Evolutionary conservation across 2,888 invertebrate genomes (phyloP), one percentile per base, ranked within the genome.

Genomic region (Volucella inanis): DNA sequence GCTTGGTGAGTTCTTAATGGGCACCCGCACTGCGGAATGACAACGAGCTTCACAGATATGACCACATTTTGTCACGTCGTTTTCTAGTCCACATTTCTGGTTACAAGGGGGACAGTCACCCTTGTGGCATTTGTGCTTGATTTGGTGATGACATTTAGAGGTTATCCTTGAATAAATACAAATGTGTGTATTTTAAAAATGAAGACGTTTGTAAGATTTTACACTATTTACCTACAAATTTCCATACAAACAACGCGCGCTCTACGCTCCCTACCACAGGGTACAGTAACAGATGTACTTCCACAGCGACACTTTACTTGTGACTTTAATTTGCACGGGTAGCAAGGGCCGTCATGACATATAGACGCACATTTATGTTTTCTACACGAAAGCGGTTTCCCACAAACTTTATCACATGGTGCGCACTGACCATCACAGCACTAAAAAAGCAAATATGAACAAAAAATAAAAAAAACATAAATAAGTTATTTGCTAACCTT

Each of bases 391-490:
- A 98, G 92, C 0, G 95, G 95, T 88, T 96, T 96, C 47, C 96
- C 96, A 91, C 98, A 99, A 0, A 94, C 92, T 91, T 97, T 97
- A 89, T 97, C 97, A 90, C 98, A 98, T 0, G 95, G 94, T 6
- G 96, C 95, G 89, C 98, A 98, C 89, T 94, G 94, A 2, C 96
- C 96, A 91, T 96, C 95, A 91, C 98, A 98, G 90, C 98, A 98
- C 95, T 95, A 89, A 76, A 68, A 15, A 4, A 50, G 82, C 0
- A 41, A 67, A 41, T 59, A 39, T 43, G 39, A 11, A 47, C 43
- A 15, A 10, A 50, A n/a, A 45, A n/a, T 3, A 57, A 41, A 12
- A 12, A 43, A 9, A 54, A 55, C 11, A 3, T 9, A 1, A 2
- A 11, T 43, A 22, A 47, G 43, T 10, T 75, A 18, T 10, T 15